Evolutionary conservation across 2,113 vertebrate species (phyloP).

Genomic region (Dipodomys ordii): DNA sequence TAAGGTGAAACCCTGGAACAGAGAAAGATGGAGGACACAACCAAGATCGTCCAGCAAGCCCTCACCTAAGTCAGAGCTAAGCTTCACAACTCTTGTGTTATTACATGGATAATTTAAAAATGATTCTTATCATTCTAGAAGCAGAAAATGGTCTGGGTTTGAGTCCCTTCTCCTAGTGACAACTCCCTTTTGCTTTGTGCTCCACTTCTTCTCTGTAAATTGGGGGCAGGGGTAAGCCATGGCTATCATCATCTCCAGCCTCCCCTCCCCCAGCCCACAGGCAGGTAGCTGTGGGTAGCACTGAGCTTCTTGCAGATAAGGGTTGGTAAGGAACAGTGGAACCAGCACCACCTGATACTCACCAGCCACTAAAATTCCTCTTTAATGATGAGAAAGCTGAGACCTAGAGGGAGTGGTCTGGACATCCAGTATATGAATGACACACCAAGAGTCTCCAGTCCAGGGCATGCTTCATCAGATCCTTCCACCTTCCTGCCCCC

Average conservation of each 20-base stretch:
- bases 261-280: neutral
- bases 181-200: neutral
- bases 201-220: conserved; percentile 24
- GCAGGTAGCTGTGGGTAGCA: neutral
- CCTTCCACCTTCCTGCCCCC: too few species aligned
- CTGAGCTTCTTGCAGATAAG: neutral
- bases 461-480: neutral
- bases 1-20: neutral
- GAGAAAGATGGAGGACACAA: neutral
- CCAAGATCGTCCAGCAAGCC: neutral
- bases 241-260: neutral
- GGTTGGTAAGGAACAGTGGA: neutral
- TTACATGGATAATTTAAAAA: neutral
- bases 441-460: neutral
- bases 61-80: neutral
- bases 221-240: neutral
- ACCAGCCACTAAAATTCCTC: neutral
- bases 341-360: neutral
- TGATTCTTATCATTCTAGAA: neutral
- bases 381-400: neutral
- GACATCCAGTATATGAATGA: neutral
- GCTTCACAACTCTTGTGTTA: neutral
- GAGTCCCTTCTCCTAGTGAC: neutral
- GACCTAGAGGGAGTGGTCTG: neutral
- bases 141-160: neutral